Conservation (phyloP, 1,140 invertebrate genomes). For the Arctopsyche grandis region DNA sequence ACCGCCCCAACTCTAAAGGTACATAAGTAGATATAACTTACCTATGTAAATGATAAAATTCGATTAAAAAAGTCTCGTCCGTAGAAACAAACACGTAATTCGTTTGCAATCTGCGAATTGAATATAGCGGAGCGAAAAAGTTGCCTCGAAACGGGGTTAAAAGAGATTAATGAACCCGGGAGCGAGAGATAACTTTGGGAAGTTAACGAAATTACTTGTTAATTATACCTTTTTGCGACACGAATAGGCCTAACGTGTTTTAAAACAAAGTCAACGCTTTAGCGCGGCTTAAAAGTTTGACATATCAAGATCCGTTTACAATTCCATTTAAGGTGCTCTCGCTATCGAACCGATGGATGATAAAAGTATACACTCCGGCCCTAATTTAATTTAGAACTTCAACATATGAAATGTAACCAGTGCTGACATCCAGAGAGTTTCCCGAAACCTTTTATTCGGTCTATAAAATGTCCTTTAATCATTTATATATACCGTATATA, state of each 20-base stretch:
- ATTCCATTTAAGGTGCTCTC: no score
- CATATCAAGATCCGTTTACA: background rate
- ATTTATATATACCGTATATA: no score
- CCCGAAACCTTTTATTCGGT: no score
- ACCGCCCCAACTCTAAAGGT: no score
- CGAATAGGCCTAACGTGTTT: background rate
- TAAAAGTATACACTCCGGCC: no score
- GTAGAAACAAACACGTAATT: background rate
- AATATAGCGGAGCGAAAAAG: slow-evolving; percentile 8
- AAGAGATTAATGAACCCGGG: slow-evolving; percentile 17
- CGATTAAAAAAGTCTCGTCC: background rate
- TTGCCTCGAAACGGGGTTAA: slow-evolving; percentile 3
- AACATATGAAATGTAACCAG: no score
- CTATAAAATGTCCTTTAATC: no score
- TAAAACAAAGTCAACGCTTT: background rate
- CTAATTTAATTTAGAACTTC: no score
- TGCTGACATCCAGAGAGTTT: no score
- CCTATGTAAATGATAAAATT: background rate
- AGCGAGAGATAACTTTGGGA: background rate
- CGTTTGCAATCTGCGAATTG: slow-evolving; percentile 1
- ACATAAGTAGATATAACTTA: no score
- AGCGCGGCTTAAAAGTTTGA: background rate
- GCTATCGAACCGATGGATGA: no score
- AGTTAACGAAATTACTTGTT: slow-evolving; percentile 11
- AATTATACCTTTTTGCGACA: slow-evolving; percentile 2